These are phyloP conservation scores for Erebia aethiops DNA, from an alignment of 2,888 invertebrate species.

Conservation along the genomic window DNA sequence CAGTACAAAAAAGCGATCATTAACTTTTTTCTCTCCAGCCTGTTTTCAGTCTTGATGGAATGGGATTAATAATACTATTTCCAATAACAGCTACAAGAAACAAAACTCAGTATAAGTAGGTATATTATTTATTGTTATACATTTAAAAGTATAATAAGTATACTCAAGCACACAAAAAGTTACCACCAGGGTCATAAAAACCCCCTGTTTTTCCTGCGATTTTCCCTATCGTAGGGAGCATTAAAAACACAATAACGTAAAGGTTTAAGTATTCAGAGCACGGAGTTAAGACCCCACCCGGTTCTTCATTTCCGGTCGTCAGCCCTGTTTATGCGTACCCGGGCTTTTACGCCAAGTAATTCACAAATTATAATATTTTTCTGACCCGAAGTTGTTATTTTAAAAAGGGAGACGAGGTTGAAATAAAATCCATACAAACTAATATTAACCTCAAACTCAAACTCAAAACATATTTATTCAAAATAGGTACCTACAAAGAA, in stretches of 20 bases:
- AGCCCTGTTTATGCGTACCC: slow-evolving; percentile 4
- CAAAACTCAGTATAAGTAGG: too few species aligned
- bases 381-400: neutral
- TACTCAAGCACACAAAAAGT: too few species aligned
- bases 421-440: neutral
- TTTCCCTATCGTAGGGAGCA: slow-evolving; percentile 4
- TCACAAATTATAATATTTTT: slow-evolving; percentile 8
- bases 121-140: too few species aligned
- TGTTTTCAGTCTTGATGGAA: too few species aligned
- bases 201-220: neutral
- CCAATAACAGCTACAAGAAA: too few species aligned
- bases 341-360: neutral
- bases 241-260: slow-evolving; percentile 13
- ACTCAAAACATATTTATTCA: too few species aligned
- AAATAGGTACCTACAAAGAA: too few species aligned
- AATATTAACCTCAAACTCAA: too few species aligned
- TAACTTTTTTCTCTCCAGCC: too few species aligned
- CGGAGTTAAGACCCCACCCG: neutral
- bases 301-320: slow-evolving; percentile 17
- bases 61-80: too few species aligned
- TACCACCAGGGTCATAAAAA: neutral
- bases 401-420: slow-evolving; percentile 3
- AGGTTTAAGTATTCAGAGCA: slow-evolving; percentile 16
- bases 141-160: too few species aligned
- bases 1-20: too few species aligned